Base-by-base conservation (phyloP, 2,888 invertebrate species). In the Drosophila lutescens region DNA sequence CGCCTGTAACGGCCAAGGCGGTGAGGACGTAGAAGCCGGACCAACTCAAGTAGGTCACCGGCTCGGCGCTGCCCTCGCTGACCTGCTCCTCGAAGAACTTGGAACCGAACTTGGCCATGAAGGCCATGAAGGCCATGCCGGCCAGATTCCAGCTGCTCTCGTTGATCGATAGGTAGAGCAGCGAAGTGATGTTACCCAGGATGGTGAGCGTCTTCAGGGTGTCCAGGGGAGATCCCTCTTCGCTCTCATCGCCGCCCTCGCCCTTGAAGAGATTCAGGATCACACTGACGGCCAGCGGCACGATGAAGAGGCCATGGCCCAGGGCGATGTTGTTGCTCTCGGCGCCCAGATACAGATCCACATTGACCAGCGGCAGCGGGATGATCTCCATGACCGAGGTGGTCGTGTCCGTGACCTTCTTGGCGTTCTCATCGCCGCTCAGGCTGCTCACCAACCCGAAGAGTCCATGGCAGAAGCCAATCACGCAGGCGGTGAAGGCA, bases 231-330 rank as follows among this genome's bases (percentile, higher is more conserved):
- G 56, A 34, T 5, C 49, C 62, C n/a, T 62, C 26, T 4, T 5
- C 74, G n/a, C 44, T 55, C 6, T 65, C 72, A 0, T 69, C 78
- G 1, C 57, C 63, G 2, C 30, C 13, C 1, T 59, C 60, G 9
- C 61, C 71, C 65, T 77, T 81, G 13, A 77, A 12, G 0, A 77
- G 10, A 6, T 46, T 53, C 0, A 77, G 50, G 6, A 78, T 36
- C 2, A 79, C 23, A 6, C 84, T 78, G 1, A 88, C 72, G 1
- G 71, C 80, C 73, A 90, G 44, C 0, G 90, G 91, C 9, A 90
- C 77, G 5, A 90, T 75, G 62, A 90, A 91, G 0, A 89, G 55
- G 0, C 89, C 89, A 66, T 90, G 91, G 2, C 86, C 86, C 72
- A 90, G 23, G 0, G 88, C 91, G 36, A 91, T 75, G 4, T 77